A percentile compares a stretch with the other conserved stretches of the same genome.
phyloP scores from a whole-genome alignment of 2,888 invertebrate genomes.

The Anthophora plumipes region DNA sequence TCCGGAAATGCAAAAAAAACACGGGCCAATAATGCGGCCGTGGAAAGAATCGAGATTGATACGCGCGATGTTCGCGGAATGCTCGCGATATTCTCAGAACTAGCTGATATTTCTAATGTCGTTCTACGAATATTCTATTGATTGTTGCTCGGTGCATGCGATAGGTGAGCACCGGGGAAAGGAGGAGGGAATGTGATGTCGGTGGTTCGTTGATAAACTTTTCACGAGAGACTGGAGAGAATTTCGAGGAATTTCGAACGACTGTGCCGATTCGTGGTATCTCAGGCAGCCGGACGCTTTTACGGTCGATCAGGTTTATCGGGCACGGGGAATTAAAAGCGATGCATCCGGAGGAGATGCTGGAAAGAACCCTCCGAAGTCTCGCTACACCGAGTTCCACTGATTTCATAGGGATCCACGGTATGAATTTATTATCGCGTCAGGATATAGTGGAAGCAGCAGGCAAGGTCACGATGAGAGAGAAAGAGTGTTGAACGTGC shows the following conservation, averaged over 20 bases:
- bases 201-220: slow-evolving; percentile 15
- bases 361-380: background rate
- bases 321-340: slow-evolving; percentile 36
- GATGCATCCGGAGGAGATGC: slow-evolving; percentile 23
- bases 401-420: slow-evolving; percentile 32
- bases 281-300: slow-evolving; percentile 25
- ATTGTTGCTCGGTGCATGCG: slow-evolving; percentile 12
- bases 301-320: slow-evolving; percentile 37
- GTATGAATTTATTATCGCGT: slow-evolving; percentile 46
- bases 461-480: slow-evolving; percentile 40
- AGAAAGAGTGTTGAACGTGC: too few relatives aligned
- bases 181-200: background rate
- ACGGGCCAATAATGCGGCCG: slow-evolving; percentile 32
- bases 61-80: slow-evolving; percentile 50
- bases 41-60: slow-evolving; percentile 46
- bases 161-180: slow-evolving; percentile 32
- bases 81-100: slow-evolving; percentile 54
- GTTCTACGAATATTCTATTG: slow-evolving; percentile 51
- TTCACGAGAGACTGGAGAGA: slow-evolving; percentile 8
- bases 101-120: slow-evolving; percentile 57
- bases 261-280: slow-evolving; percentile 7
- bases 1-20: slow-evolving; percentile 56
- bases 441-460: slow-evolving; percentile 40
- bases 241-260: slow-evolving; percentile 23
- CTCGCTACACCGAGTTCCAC: background rate